Evolutionary conservation across 2,888 invertebrate genomes (phyloP).

Genomic region (Xestia xanthographa): DNA sequence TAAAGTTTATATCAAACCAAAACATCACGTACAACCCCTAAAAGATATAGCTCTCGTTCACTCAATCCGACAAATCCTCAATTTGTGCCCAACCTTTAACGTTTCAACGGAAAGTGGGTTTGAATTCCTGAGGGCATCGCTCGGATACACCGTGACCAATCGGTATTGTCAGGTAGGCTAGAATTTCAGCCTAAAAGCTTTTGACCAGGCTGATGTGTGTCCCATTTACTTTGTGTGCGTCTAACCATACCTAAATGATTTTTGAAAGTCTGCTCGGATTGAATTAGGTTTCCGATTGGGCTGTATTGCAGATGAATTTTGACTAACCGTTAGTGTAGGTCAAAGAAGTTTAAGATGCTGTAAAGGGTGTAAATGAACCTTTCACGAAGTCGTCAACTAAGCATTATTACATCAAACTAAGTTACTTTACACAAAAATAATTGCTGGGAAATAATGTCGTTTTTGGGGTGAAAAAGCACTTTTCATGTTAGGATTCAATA

Average conservation of each 20-base stretch:
- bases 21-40: background rate
- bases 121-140: conserved; percentile 31
- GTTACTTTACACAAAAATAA: no score
- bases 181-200: conserved; percentile 33
- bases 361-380: no score
- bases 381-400: no score
- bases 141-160: conserved; percentile 37
- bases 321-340: no score
- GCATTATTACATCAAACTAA: no score
- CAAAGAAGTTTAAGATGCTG: no score
- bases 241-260: no score
- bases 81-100: conserved; percentile 11
- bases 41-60: background rate
- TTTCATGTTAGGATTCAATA: no score
- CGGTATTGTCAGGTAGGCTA: conserved; percentile 20
- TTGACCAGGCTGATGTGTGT: background rate
- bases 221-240: conserved; percentile 7
- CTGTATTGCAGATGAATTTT: background rate
- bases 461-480: no score
- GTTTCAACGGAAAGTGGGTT: conserved; percentile 12
- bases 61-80: background rate
- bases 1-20: background rate
- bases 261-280: conserved; percentile 2
- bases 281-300: background rate
- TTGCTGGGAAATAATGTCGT: no score